Evolutionary conservation across 2,888 invertebrate genomes (phyloP).

Genomic region (Coremacera marginata): DNA sequence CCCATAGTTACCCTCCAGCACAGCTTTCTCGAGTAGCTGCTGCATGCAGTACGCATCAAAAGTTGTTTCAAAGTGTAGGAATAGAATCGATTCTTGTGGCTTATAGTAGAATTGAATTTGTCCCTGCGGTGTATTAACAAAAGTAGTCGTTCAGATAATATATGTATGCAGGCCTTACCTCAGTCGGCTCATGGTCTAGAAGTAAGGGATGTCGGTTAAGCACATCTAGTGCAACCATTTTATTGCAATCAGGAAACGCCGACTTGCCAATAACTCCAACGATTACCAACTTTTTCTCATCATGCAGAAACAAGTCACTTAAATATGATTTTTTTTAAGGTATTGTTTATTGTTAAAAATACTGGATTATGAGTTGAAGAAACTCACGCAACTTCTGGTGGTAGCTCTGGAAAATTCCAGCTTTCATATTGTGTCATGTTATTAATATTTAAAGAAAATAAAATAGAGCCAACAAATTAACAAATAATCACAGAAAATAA

Average conservation of each 20-base stretch:
- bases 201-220: conserved; percentile 56
- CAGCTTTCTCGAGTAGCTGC: conserved; percentile 53
- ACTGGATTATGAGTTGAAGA: not conserved
- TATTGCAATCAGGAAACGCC: conserved; percentile 62
- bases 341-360: too few relatives aligned
- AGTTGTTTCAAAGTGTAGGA: conserved; percentile 71
- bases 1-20: conserved; percentile 64
- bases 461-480: not conserved
- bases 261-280: conserved; percentile 69
- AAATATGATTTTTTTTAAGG: not conserved
- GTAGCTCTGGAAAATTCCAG: conserved; percentile 60
- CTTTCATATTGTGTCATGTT: conserved; percentile 55
- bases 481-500: not conserved
- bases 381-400: conserved; percentile 57
- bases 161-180: conserved; percentile 47
- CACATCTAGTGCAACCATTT: conserved; percentile 65
- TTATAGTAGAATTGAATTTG: conserved; percentile 75
- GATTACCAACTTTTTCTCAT: conserved; percentile 60
- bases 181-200: conserved; percentile 53
- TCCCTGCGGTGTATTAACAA: conserved; percentile 65
- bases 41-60: conserved; percentile 62
- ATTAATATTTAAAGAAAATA: not conserved
- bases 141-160: not conserved
- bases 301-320: conserved; percentile 56
- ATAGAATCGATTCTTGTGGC: conserved; percentile 70